Evolutionary conservation across 2,113 vertebrate genomes (phyloP), one percentile per base, ranked within the genome.

Genomic region (Scomber scombrus): DNA sequence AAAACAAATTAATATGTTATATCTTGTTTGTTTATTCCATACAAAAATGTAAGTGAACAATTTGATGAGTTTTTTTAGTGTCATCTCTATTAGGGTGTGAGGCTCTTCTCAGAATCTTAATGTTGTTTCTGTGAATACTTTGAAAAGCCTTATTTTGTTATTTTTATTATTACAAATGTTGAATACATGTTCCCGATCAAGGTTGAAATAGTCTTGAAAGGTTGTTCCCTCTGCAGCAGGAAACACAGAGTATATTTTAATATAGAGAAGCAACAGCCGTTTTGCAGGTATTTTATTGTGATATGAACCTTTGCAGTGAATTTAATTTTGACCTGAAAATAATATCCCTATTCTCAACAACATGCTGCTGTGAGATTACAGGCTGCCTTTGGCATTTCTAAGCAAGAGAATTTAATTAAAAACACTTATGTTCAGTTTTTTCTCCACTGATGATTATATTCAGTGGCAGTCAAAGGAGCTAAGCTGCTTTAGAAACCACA

Each of bases 311-410:
- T 71, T 56, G 43, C 58, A 71, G 51, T 67, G 86, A 86, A 92
- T 91, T 84, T 65, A 56, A 86, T 93, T 92, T 84, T 68, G 80
- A 89, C 82, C 79, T 82, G 73, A 88, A 89, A 87, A 86, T 79
- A 88, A 84, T 78, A 91, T 83, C 88, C 85, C 49, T 67, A 11
- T 85, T 89, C 81, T 91, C 71, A 90, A 85, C 71, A 88, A 87
- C 75, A 81, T 86, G 86, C 63, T 84, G 90, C 90, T 87, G 23
- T 86, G 80, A 90, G 89, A 93, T 94, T 91, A 91, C 49, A 85
- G 79, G 64, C 77, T 31, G 75, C 74, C 71, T 82, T 34, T 23
- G 75, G 79, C 80, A 2, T 74, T 86, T 88, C 63, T 46, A 77
- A 82, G 81, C 49, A 68, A 72, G 29, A 68, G 43, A 19, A 61